A percentile compares a stretch with the other conserved stretches of the same genome.
Conservation (phyloP, 2,113 vertebrate genomes). For the Hypocryptadius cinnamomeus region DNA sequence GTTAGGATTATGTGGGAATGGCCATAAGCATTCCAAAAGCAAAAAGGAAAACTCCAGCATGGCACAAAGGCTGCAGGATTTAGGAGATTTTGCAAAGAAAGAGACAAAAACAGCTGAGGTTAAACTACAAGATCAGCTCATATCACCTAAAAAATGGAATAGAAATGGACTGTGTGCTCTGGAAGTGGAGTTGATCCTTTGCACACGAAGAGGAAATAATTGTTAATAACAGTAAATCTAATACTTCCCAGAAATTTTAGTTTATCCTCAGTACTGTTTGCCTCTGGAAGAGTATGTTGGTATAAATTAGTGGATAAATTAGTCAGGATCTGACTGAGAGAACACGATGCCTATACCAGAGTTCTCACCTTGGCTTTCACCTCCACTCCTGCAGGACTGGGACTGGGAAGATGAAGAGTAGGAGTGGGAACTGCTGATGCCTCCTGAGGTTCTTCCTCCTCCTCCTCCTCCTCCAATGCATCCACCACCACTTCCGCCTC, state of each 20-base stretch:
- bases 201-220: not conserved
- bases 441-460: constrained; percentile 44
- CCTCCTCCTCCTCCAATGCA: constrained; percentile 20
- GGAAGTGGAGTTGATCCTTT: not conserved
- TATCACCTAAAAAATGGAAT: not conserved
- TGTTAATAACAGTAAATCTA: not conserved
- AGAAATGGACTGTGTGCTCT: not conserved
- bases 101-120: not conserved
- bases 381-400: constrained; percentile 19
- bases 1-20: not conserved
- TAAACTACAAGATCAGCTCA: not conserved
- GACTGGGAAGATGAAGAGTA: constrained; percentile 59
- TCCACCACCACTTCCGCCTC: not conserved
- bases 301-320: not conserved
- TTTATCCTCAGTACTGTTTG: not conserved
- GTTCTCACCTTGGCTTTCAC: constrained; percentile 54
- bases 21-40: not conserved
- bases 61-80: not conserved
- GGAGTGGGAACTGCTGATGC: constrained; percentile 41
- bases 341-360: not conserved
- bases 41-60: not conserved
- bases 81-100: not conserved
- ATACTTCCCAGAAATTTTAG: not conserved
- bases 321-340: not conserved
- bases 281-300: not conserved